phyloP scores from a whole-genome alignment of 2,797 vertebrate species.

The Vespertilio murinus region DNA sequence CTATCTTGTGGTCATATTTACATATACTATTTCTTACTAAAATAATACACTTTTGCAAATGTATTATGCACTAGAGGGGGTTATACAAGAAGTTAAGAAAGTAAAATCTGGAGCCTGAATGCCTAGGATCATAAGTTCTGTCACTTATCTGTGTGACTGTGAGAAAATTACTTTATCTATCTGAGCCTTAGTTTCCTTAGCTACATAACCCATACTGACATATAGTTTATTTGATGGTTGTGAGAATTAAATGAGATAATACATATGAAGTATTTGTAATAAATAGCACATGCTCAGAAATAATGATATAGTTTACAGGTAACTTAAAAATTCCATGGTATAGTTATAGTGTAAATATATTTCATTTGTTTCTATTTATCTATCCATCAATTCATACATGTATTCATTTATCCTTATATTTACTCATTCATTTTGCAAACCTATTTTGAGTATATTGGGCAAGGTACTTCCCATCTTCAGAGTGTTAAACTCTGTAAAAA shows the following conservation, averaged over 20 bases:
- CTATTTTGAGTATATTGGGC: not conserved
- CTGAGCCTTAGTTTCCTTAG: not conserved
- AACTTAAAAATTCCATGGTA: not conserved
- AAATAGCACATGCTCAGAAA: not conserved
- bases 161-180: slow-evolving; percentile 1
- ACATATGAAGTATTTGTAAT: not conserved
- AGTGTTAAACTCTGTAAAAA: slow-evolving; percentile 18
- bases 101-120: not conserved
- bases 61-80: not conserved
- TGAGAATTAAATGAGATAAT: slow-evolving; percentile 29
- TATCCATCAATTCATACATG: not conserved
- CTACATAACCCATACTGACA: not conserved
- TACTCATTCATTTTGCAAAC: not conserved
- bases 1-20: not conserved
- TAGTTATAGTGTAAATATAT: not conserved
- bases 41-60: slow-evolving; percentile 24
- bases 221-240: not conserved
- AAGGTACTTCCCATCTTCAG: not conserved
- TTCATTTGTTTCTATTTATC: not conserved
- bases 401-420: not conserved
- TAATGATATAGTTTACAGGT: not conserved
- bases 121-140: not conserved
- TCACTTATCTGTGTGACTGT: not conserved
- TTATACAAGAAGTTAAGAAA: not conserved
- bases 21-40: not conserved